A percentile compares a stretch with the other conserved stretches of the same genome.
Evolutionary conservation across 2,113 vertebrate genomes (phyloP).

Genomic region (Hippolais icterina): DNA sequence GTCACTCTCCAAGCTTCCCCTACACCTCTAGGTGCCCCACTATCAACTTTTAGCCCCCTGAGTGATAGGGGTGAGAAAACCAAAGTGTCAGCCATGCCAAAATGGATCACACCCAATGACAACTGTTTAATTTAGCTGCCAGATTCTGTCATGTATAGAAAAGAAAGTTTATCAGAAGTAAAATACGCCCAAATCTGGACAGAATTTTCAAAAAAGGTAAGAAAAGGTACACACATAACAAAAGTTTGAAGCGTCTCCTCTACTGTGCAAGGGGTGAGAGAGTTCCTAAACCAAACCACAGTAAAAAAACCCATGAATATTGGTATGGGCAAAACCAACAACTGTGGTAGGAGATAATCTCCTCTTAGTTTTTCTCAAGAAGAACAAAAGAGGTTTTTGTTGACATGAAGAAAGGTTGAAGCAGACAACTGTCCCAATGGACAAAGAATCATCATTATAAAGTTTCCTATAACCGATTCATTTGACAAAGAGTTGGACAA

Average conservation of each 20-base stretch:
- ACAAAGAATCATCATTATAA: neutral
- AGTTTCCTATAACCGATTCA: neutral
- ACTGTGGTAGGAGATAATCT: neutral
- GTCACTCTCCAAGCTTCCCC: neutral
- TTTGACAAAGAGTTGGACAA: neutral
- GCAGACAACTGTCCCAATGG: neutral
- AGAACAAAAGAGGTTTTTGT: neutral
- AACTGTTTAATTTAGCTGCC: neutral
- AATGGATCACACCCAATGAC: neutral
- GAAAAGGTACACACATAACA: neutral
- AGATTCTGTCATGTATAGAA: neutral
- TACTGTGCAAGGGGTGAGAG: neutral
- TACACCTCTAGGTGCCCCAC: neutral
- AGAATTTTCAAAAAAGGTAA: neutral
- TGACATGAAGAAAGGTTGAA: neutral
- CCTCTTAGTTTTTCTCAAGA: neutral
- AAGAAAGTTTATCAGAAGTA: neutral
- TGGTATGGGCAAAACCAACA: neutral
- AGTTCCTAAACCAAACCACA: neutral
- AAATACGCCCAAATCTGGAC: neutral
- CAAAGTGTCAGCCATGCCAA: neutral
- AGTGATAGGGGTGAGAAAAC: neutral
- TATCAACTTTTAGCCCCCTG: neutral
- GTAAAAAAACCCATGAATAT: neutral
- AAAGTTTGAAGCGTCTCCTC: neutral